Percentiles rank a stretch among this genome's conserved stretches.
Conservation (phyloP, 35 echinoderm and acorn worm genomes). For the Anneissia japonica region DNA sequence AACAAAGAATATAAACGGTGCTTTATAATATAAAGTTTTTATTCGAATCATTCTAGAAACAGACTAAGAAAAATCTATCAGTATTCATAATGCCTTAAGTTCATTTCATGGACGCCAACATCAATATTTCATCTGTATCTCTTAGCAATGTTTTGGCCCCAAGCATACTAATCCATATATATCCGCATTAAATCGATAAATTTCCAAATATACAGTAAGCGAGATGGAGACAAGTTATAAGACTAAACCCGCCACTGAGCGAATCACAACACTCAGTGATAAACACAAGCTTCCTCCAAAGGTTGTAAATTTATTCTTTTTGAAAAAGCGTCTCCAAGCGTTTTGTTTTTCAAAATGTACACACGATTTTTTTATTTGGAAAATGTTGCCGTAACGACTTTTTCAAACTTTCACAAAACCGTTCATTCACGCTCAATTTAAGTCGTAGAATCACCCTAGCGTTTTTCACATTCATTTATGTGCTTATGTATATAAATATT, state of each 20-base stretch:
- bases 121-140: neutral
- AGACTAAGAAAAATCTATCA: neutral
- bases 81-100: neutral
- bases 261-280: neutral
- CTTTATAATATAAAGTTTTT: too few species aligned
- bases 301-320: too few species aligned
- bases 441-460: too few species aligned
- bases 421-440: neutral
- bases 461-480: neutral
- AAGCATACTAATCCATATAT: neutral
- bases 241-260: neutral
- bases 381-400: neutral
- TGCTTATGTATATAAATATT: neutral
- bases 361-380: too few species aligned
- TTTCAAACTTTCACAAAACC: neutral
- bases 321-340: too few species aligned
- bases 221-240: neutral
- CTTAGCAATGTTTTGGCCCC: neutral
- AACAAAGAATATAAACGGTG: neutral
- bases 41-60: too few species aligned
- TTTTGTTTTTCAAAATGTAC: too few species aligned
- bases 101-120: neutral
- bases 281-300: too few species aligned
- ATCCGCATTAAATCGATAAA: neutral
- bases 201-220: neutral